phyloP scores from a whole-genome alignment of 2,797 vertebrate genomes.

The Lutjanus campechanus region DNA sequence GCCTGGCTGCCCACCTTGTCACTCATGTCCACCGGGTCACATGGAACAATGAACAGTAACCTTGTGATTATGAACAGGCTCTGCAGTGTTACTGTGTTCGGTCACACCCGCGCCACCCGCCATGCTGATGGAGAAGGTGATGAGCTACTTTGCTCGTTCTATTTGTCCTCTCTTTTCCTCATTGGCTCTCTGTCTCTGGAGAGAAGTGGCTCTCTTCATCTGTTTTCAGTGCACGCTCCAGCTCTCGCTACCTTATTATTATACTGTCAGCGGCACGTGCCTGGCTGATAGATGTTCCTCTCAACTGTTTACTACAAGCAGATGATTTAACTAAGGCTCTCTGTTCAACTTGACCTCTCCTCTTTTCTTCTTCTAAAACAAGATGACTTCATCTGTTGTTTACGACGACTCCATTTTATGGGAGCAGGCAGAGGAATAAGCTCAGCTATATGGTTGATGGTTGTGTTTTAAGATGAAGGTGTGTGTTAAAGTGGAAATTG shows the following conservation, averaged over 20 bases:
- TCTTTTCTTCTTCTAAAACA: conserved; percentile 70
- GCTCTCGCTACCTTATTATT: conserved; percentile 82
- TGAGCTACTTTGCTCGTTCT: conserved; percentile 71
- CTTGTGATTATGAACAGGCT: conserved; percentile 77
- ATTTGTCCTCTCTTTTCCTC: conserved; percentile 63
- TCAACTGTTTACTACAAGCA: conserved; percentile 84
- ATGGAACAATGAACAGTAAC: conserved; percentile 82
- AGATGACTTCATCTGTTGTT: conserved; percentile 83
- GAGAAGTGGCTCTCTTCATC: conserved; percentile 77
- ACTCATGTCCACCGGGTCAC: conserved; percentile 77
- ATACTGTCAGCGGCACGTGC: conserved; percentile 84
- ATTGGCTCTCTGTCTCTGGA: conserved; percentile 45
- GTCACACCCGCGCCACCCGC: conserved; percentile 59
- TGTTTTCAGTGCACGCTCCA: conserved; percentile 79
- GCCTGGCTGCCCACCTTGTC: conserved; percentile 78
- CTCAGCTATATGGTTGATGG: conserved; percentile 26
- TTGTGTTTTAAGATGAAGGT: conserved; percentile 43
- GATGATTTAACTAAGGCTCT: conserved; percentile 84
- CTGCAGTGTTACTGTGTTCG: conserved; percentile 63
- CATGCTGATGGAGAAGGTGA: conserved; percentile 75
- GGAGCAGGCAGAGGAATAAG: conserved; percentile 55
- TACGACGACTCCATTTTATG: conserved; percentile 78
- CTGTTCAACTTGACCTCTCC: conserved; percentile 76
- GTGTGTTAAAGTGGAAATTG: conserved; percentile 31
- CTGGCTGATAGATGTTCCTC: conserved; percentile 84